Evolutionary conservation across 2,113 vertebrate species (phyloP).

Genomic region (Hippocampus mohnikei): DNA sequence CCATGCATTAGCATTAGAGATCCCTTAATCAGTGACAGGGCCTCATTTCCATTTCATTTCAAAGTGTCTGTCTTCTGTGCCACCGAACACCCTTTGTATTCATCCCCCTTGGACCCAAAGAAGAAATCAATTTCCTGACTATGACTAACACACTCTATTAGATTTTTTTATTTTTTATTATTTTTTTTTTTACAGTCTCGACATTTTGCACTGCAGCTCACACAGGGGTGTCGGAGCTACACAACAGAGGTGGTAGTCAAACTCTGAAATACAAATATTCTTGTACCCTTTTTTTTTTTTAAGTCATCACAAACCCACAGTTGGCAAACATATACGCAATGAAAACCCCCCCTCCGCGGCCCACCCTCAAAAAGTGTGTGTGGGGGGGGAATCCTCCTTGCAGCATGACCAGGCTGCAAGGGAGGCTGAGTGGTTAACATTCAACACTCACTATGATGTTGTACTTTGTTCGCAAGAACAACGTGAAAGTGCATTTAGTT

Average conservation of each 20-base stretch:
- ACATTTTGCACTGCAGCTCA: conserved; percentile 22
- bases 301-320: background rate
- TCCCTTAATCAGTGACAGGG: conserved; percentile 5
- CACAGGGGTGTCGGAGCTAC: background rate
- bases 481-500: too few species aligned
- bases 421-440: too few species aligned
- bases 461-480: too few species aligned
- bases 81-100: conserved; percentile 22
- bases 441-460: too few species aligned
- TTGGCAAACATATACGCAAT: background rate
- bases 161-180: background rate
- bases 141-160: background rate
- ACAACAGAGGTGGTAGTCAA: background rate
- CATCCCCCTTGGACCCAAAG: conserved; percentile 1
- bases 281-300: too few species aligned
- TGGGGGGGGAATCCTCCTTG: too few species aligned
- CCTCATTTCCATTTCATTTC: conserved; percentile 31
- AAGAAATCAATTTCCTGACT: conserved; percentile 34
- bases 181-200: background rate
- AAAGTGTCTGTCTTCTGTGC: conserved; percentile 25
- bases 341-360: too few species aligned
- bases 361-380: too few species aligned
- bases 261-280: background rate
- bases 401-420: too few species aligned
- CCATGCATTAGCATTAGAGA: conserved; percentile 3